These are phyloP conservation scores for Diplazon laetatorius DNA, from an alignment of 2,888 invertebrate species.

Conservation along the genomic window DNA sequence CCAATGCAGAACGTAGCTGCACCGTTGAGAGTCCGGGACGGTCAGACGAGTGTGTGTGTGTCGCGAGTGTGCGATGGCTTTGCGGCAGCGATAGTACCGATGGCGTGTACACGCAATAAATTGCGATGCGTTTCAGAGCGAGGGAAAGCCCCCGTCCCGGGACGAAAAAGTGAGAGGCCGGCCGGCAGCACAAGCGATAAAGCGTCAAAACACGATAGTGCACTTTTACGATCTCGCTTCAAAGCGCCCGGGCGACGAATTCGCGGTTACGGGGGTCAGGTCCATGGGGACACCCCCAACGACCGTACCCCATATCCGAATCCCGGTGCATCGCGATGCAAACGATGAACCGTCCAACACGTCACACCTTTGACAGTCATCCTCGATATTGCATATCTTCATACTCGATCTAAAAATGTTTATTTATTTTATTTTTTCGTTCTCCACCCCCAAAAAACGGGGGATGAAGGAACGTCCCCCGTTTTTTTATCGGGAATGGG, in stretches of 20 bases:
- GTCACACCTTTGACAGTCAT: constrained; percentile 20
- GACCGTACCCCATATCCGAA: background rate
- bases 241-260: constrained; percentile 17
- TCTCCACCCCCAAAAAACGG: no score
- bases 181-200: constrained; percentile 51
- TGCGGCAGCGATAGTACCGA: constrained; percentile 59
- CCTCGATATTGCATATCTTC: constrained; percentile 22
- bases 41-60: background rate
- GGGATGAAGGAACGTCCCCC: no score
- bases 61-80: constrained; percentile 29
- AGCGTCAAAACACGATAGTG: constrained; percentile 58
- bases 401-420: constrained; percentile 14
- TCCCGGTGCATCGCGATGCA: no score
- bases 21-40: background rate
- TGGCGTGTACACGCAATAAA: constrained; percentile 59
- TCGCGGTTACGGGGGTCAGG: constrained; percentile 44
- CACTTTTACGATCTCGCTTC: constrained; percentile 48
- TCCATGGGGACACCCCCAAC: constrained; percentile 11
- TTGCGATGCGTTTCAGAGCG: constrained; percentile 47
- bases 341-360: constrained; percentile 5
- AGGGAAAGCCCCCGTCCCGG: constrained; percentile 5
- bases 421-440: no score
- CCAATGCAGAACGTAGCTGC: background rate
- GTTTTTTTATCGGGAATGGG: no score
- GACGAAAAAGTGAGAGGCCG: no score